phyloP scores from a whole-genome alignment of 30 jellyfish, hydroid and myxozoan genomes.

The Chrysaora quinquecirrha region DNA sequence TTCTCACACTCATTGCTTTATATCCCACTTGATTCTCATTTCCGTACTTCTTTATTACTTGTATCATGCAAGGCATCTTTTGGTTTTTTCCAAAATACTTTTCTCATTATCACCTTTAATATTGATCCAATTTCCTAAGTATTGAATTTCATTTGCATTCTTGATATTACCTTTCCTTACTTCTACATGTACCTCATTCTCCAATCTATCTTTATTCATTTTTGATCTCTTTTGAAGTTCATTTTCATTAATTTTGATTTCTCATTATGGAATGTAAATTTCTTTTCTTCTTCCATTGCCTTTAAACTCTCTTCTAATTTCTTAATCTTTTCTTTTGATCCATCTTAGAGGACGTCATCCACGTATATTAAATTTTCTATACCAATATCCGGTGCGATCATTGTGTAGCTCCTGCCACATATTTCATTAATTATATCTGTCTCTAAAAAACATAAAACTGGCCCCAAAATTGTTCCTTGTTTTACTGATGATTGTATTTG shows the following conservation, averaged over 20 bases:
- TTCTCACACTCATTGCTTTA: too few species aligned
- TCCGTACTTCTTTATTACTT: background rate
- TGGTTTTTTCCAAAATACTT: background rate
- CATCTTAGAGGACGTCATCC: background rate
- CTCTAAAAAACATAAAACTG: background rate
- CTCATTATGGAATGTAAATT: background rate
- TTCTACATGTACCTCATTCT: background rate
- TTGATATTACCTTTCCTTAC: background rate
- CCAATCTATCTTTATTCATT: too few species aligned
- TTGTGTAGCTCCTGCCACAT: background rate
- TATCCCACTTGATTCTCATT: background rate
- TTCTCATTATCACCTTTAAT: background rate
- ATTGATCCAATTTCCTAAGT: background rate
- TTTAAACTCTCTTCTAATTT: background rate
- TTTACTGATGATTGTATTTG: background rate
- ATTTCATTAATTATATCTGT: conserved; percentile 7
- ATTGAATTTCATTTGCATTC: background rate
- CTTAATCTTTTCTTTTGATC: background rate
- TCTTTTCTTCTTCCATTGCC: conserved; percentile 5
- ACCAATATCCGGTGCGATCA: background rate
- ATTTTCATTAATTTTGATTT: background rate
- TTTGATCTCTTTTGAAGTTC: background rate
- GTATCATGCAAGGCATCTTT: background rate
- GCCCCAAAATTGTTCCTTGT: conserved; percentile 24
- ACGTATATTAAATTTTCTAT: conserved; percentile 5